Base-by-base conservation (phyloP, 1,140 invertebrate genomes). In the Cardiocondyla obscurior region DNA sequence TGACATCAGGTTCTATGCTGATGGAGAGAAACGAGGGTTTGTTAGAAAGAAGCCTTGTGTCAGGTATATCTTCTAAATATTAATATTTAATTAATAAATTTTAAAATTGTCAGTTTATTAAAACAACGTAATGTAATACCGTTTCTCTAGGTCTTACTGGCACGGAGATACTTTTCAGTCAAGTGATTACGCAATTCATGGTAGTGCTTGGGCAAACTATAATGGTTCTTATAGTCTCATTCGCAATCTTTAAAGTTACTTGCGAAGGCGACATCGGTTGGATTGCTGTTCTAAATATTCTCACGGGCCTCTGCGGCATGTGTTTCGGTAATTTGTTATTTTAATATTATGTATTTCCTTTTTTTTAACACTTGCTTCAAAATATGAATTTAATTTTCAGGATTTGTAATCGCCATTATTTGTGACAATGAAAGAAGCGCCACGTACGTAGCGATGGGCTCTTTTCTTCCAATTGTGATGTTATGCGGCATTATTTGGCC, bases 221-320 rank as follows among this genome's bases (percentile, higher is more conserved):
- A 0, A 95, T 98, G 83, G 97, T 99, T 0, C 94, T 99, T 0
- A 88, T 97, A 3, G 97, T 98, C 76, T 96, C 97, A 49, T 98
- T 99, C 89, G 94, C 96, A 0, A 95, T 98, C 25, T 98, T 98
- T 88, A 95, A 96, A 33, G 95, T 99, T 0, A 97, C 97, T 0
- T 96, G 97, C 82, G 95, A 96, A 49, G 98, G 98, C 8, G 96
- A 96, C 10, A 94, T 98, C 0, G 94, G 95, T 10, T 96, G 96
- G 94, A 97, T 99, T 0, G 95, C 97, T 0, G 87, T 96, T 0
- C 94, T 99, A 0, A 98, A 97, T 0, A 94, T 98, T 0, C 94
- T 98, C 85, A 96, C 97, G 90, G 98, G 98, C 3, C 92, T 98
- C 0, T 98, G 98, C 92, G 98, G 98, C 87, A 99, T 99, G 98